Conservation (phyloP, 1,140 invertebrate species). For the Plutomurus gul region DNA sequence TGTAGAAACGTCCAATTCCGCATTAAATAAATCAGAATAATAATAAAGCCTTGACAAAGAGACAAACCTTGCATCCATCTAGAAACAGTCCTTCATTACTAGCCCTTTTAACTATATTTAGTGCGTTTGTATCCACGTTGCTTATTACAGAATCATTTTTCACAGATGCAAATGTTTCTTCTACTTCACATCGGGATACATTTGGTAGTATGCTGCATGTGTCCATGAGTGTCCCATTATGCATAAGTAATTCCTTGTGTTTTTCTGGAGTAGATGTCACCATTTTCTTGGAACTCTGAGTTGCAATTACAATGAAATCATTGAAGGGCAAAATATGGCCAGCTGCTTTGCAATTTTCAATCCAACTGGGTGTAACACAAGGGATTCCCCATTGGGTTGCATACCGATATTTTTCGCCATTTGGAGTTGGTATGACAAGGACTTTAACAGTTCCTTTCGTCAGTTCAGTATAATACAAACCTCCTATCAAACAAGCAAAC, state of each 20-base stretch:
- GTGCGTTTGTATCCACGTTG: not conserved
- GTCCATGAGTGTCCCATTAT: not conserved
- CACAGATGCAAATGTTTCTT: not conserved
- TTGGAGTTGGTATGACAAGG: constrained; percentile 62
- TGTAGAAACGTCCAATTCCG: too few relatives aligned
- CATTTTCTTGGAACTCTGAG: not conserved
- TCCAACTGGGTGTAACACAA: constrained; percentile 74
- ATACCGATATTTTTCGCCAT: constrained; percentile 79
- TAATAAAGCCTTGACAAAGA: not conserved
- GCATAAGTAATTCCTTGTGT: not conserved
- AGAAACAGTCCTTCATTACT: not conserved
- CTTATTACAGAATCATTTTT: constrained; percentile 1
- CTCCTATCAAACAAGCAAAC: not conserved
- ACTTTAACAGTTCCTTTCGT: constrained; percentile 52
- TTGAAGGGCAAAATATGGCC: constrained; percentile 73
- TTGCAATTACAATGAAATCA: constrained; percentile 60
- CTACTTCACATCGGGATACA: not conserved
- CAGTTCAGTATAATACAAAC: not conserved
- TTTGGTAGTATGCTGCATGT: not conserved
- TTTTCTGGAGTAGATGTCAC: not conserved
- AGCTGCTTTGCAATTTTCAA: constrained; percentile 73
- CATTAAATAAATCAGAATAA: not conserved
- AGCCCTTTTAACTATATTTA: not conserved
- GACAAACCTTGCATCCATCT: not conserved
- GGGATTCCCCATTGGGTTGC: constrained; percentile 75